Evolutionary conservation across 2,888 invertebrate species (phyloP), one percentile per base, ranked within the genome.

Genomic region (Anthophora plumipes): DNA sequence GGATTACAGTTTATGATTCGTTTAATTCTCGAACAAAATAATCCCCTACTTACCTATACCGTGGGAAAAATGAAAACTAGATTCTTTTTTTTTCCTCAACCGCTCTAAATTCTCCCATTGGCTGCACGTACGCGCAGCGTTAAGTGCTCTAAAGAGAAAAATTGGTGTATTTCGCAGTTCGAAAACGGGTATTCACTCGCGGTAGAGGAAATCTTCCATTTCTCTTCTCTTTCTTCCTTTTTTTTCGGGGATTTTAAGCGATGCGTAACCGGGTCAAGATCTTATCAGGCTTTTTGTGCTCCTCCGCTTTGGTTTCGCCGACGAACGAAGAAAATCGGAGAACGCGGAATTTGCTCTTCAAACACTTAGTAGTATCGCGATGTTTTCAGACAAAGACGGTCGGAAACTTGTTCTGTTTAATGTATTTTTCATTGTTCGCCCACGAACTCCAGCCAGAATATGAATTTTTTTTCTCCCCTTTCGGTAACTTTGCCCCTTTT

Each of bases 361-460:
- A 72, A 55, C 57, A 64, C 64, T n/a, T n/a, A n/a, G 37, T 25
- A 14, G 57, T 48, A 57, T 41, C 54, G 17, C 52, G 43, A 61
- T 52, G 25, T 52, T 54, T 37, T 25, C 20, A 22, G 17, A 41
- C 63, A 61, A 63, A 71, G 41, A 41, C 63, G 31, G 39, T 17
- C 17, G 20, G 63, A 54, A 48, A 60, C 54, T n/a, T 54, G 72
- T 55, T 75, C 55, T 46, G 61, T 72, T 75, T 75, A 75, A 75
- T 75, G 54, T 61, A 59, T 59, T 63, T 76, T 73, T 76, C 76
- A 75, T 75, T 75, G 75, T 75, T 72, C 71, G 41, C 14, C 8
- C 41, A 31, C 22, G 39, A 6, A n/a, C 52, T 39, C 46, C 72
- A 22, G 60, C 17, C 59, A 17, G 70, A 22, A 61, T 55, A 25